Evolutionary conservation across 2,113 vertebrate genomes (phyloP).

Genomic region (Hoplias malabaricus): DNA sequence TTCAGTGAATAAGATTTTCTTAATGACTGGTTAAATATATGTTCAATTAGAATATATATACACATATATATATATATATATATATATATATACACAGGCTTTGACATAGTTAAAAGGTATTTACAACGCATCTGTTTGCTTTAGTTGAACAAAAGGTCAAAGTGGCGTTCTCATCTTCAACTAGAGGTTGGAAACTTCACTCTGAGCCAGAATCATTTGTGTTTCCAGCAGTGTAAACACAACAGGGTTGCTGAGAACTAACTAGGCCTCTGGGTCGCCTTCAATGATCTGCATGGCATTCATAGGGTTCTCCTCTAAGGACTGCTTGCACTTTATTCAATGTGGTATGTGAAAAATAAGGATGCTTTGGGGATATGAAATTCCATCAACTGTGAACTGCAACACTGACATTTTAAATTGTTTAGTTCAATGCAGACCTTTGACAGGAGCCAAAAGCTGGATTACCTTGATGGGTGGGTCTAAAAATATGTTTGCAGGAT

Average conservation of each 20-base stretch:
- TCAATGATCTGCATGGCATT: background rate
- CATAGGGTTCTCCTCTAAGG: background rate
- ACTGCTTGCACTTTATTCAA: background rate
- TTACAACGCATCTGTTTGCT: slow-evolving; percentile 14
- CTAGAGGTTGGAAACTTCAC: background rate
- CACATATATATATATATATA: too few relatives aligned
- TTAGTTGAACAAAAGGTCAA: background rate
- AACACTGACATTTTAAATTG: background rate
- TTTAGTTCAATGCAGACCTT: background rate
- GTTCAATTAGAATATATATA: too few relatives aligned
- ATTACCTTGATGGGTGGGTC: background rate
- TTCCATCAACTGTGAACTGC: background rate
- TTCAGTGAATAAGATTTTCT: too few relatives aligned
- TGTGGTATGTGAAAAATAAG: slow-evolving; percentile 1
- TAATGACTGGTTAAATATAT: too few relatives aligned
- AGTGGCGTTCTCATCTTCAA: background rate
- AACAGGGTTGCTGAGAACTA: background rate
- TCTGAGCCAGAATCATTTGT: background rate
- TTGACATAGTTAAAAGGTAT: background rate
- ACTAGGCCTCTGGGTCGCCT: slow-evolving; percentile 10
- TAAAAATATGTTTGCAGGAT: background rate
- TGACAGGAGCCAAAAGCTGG: background rate
- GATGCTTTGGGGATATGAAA: background rate
- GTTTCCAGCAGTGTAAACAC: slow-evolving; percentile 7
- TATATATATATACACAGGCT: too few relatives aligned